phyloP scores from a whole-genome alignment of 2,888 invertebrate species.

The Mythimna vitellina region DNA sequence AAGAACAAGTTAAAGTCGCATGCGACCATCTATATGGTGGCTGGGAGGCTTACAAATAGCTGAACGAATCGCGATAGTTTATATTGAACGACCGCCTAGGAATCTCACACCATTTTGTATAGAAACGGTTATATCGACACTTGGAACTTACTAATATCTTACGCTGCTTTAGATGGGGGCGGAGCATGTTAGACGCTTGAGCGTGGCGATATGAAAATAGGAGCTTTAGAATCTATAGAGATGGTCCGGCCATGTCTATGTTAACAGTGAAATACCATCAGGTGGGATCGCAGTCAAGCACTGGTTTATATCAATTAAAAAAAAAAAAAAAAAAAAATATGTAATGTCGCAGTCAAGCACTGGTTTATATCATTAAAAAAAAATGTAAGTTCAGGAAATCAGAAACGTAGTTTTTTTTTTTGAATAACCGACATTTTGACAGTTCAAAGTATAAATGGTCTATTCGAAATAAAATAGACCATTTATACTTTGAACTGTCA shows the following conservation, averaged over 20 bases:
- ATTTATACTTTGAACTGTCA: too few species aligned
- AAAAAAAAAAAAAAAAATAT: too few species aligned
- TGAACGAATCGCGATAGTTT: conserved; percentile 67
- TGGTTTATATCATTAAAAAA: too few species aligned
- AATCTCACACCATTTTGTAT: conserved; percentile 79
- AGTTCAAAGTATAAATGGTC: too few species aligned
- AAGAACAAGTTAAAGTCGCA: conserved; percentile 59
- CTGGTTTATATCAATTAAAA: too few species aligned
- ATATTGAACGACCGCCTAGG: conserved; percentile 63
- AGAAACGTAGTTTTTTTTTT: too few species aligned
- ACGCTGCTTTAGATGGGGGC: conserved; percentile 70
- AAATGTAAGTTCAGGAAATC: too few species aligned
- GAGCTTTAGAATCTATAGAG: background rate
- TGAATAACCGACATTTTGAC: too few species aligned
- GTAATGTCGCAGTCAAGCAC: too few species aligned
- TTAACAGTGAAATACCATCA: too few species aligned
- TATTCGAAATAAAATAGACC: too few species aligned
- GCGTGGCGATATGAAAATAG: conserved; percentile 9
- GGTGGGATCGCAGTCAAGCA: too few species aligned
- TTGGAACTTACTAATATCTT: conserved; percentile 78
- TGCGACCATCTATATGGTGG: conserved; percentile 62
- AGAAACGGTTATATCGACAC: conserved; percentile 80
- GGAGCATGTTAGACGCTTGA: conserved; percentile 59
- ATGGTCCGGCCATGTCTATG: background rate
- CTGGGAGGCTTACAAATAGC: conserved; percentile 73